Base-by-base conservation (phyloP, 1,140 invertebrate genomes). In the Paralvinella palmiformis region DNA sequence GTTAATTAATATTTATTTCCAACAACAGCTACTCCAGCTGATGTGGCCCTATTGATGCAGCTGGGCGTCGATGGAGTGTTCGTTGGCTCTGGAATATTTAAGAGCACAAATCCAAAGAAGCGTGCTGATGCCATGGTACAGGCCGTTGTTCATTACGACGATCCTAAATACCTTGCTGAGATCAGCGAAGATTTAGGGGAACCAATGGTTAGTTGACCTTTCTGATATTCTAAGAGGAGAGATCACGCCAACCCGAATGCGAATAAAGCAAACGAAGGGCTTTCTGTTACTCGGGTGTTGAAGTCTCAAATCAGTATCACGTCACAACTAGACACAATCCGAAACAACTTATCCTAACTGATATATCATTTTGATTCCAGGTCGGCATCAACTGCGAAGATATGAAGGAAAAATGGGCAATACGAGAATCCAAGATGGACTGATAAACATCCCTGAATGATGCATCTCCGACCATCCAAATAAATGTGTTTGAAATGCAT, bases 21-120 rank as follows among this genome's bases (percentile, higher is more conserved):
- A n/a, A n/a, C n/a, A n/a, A n/a, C n/a, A 76, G 75, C 75, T 7
- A 76, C 75, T 4, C 75, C 75, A 22, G 75, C 75, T 1, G 75
- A 77, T 62, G 74, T 77, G 2, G 75, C 75, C 7, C 60, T 77
- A 7, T 55, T 77, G 67, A 75, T 77, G 75, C 75, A 77, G 58
- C 66, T 77, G 10, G 75, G 75, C 10, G 74, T 75, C 4, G 75
- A 75, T 60, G 73, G 74, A 13, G 74, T 75, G 0, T 77, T 76
- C 63, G 74, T 75, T 1, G 75, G 72, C 1, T 77, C 75, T 13
- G 75, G 75, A 7, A 75, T 77, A 27, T 77, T 77, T 63, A 77
- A 77, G 67, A 75, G 73, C 55, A 66, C 62, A 13, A 67, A 73
- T 36, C 75, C 75, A 4, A 31, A 62, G 3, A 66, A 66, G 41